Evolutionary conservation across 2,113 vertebrate genomes (phyloP), one percentile per base, ranked within the genome.

Genomic region (Pelvicachromis taeniatus): DNA sequence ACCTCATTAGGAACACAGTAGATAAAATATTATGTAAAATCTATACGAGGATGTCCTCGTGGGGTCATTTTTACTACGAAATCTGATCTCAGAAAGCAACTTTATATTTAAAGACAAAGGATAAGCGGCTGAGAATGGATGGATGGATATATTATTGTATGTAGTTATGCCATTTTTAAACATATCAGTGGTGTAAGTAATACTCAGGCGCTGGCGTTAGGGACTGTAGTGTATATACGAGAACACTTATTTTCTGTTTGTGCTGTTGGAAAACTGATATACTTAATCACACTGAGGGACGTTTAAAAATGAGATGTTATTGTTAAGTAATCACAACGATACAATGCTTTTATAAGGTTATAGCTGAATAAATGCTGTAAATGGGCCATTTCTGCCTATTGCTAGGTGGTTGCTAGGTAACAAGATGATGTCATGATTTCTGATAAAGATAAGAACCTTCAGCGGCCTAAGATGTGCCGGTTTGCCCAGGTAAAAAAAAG

Each of bases 21-120:
- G 11, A 38, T 38, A 2, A 65, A 0, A 65, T 65, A 1, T 65
- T 0, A 0, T 38, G 61, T 5, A 65, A 65, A 65, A 38, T 65
- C 61, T 65, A 38, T 63, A 63, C 0, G 4, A 21, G 19, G 59
- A 63, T 63, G 19, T 38, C 33, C 0, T 63, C 0, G 13, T 63
- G 19, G 38, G 59, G 59, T 4, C 59, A 63, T 21, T 63, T 63
- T 63, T 63, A 21, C 59, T 6, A 63, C 35, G 2, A 63, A 38
- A 0, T 1, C 1, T 21, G 17, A 17, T 63, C 0, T 63, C 33
- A 1, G 19, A 17, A 38, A 38, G 33, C 17, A 38, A 63, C 33
- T 63, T 35, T 35, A 61, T 61, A 61, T 2, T 61, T 63, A 63
- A 63, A 63, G 31, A 63, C 1, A n/a, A n/a, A n/a, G n/a, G n/a